These are phyloP conservation scores for Lindbergichthys nudifrons DNA, from an alignment of 2,797 vertebrate genomes.

Conservation along the genomic window DNA sequence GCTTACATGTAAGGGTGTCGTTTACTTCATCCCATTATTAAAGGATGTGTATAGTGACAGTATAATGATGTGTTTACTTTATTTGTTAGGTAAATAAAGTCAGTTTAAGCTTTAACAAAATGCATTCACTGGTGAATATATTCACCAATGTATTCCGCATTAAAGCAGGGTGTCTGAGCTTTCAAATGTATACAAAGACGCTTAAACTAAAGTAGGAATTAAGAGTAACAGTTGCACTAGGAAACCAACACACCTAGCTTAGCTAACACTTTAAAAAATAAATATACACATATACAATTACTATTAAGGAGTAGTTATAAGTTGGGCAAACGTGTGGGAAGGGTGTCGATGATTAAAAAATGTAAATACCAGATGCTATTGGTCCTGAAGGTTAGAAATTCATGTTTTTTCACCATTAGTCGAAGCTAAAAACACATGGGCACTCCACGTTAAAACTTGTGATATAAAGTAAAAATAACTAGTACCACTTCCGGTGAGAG, in stretches of 20 bases:
- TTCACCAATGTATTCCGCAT: too few relatives aligned
- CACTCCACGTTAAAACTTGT: not conserved
- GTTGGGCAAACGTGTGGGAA: fast-evolving
- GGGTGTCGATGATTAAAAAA: not conserved
- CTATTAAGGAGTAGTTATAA: not conserved
- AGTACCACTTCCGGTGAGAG: constrained; percentile 3
- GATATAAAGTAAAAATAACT: fast-evolving
- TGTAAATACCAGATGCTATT: constrained; percentile 52
- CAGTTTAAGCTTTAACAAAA: too few relatives aligned
- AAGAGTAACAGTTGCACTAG: not conserved
- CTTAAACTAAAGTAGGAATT: not conserved
- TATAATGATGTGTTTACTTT: not conserved
- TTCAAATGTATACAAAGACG: not conserved
- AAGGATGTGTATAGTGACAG: not conserved
- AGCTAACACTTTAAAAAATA: not conserved
- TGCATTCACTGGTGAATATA: too few relatives aligned
- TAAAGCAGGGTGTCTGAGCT: not conserved
- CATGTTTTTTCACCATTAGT: not conserved
- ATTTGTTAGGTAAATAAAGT: not conserved
- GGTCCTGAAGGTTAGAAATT: not conserved
- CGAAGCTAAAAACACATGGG: constrained; percentile 50
- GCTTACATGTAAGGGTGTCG: not conserved
- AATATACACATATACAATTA: not conserved
- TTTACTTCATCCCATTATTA: not conserved
- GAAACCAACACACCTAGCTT: not conserved